Conservation (phyloP, 2,888 invertebrate species). For the Gortyna flavago region DNA sequence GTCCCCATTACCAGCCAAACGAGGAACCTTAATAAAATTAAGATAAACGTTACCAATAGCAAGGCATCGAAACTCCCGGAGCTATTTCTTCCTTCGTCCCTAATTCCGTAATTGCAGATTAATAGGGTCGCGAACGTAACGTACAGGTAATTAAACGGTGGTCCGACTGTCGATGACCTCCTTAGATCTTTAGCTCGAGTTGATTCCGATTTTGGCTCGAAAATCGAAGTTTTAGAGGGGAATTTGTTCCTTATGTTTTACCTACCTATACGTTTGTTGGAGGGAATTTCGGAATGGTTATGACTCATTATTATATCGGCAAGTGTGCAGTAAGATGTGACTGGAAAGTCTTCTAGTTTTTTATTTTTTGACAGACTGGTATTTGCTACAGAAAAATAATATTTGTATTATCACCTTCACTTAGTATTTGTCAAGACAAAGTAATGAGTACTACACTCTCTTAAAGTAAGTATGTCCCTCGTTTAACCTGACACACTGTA, state of each 20-base stretch:
- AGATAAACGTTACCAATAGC: conserved; percentile 59
- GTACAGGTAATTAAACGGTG: conserved; percentile 69
- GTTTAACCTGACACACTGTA: no score
- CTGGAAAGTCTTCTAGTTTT: neutral
- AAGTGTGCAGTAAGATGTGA: neutral
- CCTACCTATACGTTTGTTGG: neutral
- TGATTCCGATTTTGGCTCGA: conserved; percentile 51
- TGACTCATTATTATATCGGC: neutral
- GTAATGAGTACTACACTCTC: no score
- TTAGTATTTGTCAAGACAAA: no score
- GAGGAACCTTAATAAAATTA: conserved; percentile 63
- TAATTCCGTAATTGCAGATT: conserved; percentile 69
- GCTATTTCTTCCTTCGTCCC: conserved; percentile 62
- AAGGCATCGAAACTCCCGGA: conserved; percentile 48
- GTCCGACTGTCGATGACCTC: conserved; percentile 64
- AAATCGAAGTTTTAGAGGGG: conserved; percentile 47
- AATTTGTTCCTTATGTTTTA: conserved; percentile 3
- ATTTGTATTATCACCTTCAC: no score
- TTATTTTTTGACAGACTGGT: no score
- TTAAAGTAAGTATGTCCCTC: no score
- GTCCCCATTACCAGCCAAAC: conserved; percentile 33
- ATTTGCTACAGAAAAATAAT: no score
- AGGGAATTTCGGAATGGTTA: neutral
- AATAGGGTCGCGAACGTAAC: conserved; percentile 70
- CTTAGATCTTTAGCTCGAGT: conserved; percentile 54